Base-by-base conservation (phyloP, 1,140 invertebrate species). In the Brachionus sp. region DNA sequence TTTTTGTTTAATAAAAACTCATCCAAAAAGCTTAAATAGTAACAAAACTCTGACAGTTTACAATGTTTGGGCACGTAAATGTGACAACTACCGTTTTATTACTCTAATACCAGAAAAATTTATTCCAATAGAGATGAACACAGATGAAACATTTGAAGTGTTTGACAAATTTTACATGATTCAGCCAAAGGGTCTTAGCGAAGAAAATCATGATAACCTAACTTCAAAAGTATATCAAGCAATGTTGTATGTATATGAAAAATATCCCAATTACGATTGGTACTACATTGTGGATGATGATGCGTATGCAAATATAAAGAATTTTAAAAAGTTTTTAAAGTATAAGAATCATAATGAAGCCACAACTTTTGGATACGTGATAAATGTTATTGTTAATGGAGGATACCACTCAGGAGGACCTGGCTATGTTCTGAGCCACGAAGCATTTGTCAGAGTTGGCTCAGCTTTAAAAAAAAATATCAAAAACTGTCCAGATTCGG, bases 211-310 rank as follows among this genome's bases (percentile, higher is more conserved):
- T n/a, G 64, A 25, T 29, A 66, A 66, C 12, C 29, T 66, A 9
- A 66, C 64, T 12, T 23, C 29, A 16, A 66, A 66, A 66, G 7
- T 66, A 6, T 66, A 66, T 25, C 29, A 23, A 35, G 25, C 64
- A 12, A 66, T 66, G 64, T 4, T 73, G 12, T 37, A 73, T 9
- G 16, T 95, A 25, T 95, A 88, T 84, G 84, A 87, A 44, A 80
- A 87, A 64, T 84, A 87, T 6, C 84, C 87, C 25, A 84, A 88
- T 35, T 86, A 85, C 13, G 95, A 97, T 88, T 97, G 95, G 95
- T 96, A 96, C 87, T 90, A 97, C 84, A 97, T 97, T 89, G 95
- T 95, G 33, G 95, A 97, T 87, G 95, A 96, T 88, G 95, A 97
- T 87, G 96, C 95, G 89, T 95, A 89, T 91, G 93, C 92, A 13